Conservation (phyloP, 2,113 vertebrate species). For the zebrafish (Danio rerio) region GRCz12tu NC_133195.1:38325001-38325500, state of each 20-base stretch:
- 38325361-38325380: constrained; percentile 66
- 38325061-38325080: constrained; percentile 38
- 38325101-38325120: constrained; percentile 19
- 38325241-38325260: constrained; percentile 73
- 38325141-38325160: constrained; percentile 35
- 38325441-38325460: too few species aligned
- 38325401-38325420: not conserved
- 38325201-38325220: constrained; percentile 86
- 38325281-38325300: constrained; percentile 71
- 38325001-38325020: not conserved
- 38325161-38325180: constrained; percentile 65
- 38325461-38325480: too few species aligned
- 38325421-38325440: not conserved
- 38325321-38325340: constrained; percentile 47
- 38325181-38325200: constrained; percentile 86
- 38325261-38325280: constrained; percentile 72
- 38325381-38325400: not conserved
- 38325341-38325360: constrained; percentile 74
- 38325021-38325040: constrained; percentile 12
- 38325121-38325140: constrained; percentile 20
- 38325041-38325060: constrained; percentile 9
- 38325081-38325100: constrained; percentile 19
- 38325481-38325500: too few species aligned
- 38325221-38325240: constrained; percentile 83
- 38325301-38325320: constrained; percentile 66